Evolutionary conservation across 2,888 invertebrate species (phyloP).

Genomic region (Pristionchus maxplancki): DNA sequence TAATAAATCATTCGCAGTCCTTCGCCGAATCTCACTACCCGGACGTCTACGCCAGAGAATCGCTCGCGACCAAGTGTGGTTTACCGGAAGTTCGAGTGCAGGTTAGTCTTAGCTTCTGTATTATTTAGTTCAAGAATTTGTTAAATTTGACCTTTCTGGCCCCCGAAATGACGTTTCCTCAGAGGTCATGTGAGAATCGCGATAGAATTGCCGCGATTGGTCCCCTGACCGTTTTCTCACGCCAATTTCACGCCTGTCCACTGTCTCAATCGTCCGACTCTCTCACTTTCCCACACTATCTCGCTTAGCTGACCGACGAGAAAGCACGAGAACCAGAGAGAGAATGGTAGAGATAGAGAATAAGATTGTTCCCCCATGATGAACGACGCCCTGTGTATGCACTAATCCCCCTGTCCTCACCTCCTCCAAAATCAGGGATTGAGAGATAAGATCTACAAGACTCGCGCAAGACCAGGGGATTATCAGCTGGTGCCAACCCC

Average conservation of each 20-base stretch:
- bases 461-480: neutral
- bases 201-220: too few species aligned
- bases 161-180: too few species aligned
- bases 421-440: neutral
- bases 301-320: too few species aligned
- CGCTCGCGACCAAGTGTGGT: slow-evolving; percentile 96
- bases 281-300: too few species aligned
- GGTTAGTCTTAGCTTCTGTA: slow-evolving; percentile 83
- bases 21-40: slow-evolving; percentile 85
- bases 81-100: slow-evolving; percentile 98
- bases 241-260: neutral
- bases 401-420: slow-evolving; percentile 25
- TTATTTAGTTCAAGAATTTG: too few species aligned
- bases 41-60: slow-evolving; percentile 98
- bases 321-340: too few species aligned
- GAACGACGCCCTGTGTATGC: neutral
- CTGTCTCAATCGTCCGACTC: too few species aligned
- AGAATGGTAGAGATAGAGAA: too few species aligned
- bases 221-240: neutral
- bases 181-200: too few species aligned
- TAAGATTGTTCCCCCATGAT: too few species aligned
- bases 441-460: neutral
- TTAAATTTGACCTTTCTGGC: too few species aligned
- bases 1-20: too few species aligned
- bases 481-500: neutral